phyloP scores from a whole-genome alignment of 2,888 invertebrate species.

The Anticlea derivata region DNA sequence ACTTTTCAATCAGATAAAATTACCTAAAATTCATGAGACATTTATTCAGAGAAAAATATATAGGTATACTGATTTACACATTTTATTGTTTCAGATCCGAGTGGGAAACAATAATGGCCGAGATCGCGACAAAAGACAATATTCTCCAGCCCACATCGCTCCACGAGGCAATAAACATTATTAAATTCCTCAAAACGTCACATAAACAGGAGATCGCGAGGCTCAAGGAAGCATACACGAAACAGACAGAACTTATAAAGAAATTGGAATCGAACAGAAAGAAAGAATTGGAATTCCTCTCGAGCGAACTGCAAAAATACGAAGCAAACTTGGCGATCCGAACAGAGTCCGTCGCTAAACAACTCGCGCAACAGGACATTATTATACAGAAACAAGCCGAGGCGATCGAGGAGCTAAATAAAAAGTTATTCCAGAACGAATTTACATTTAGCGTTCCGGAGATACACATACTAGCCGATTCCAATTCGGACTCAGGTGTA shows the following conservation, averaged over 20 bases:
- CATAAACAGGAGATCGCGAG: slow-evolving; percentile 74
- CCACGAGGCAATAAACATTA: slow-evolving; percentile 76
- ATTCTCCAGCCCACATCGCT: slow-evolving; percentile 66
- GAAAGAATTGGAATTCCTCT: slow-evolving; percentile 74
- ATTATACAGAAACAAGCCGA: slow-evolving; percentile 66
- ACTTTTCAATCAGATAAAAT: no score
- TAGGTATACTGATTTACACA: slow-evolving; percentile 30
- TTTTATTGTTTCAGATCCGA: slow-evolving; percentile 58
- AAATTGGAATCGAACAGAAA: slow-evolving; percentile 73
- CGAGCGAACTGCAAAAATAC: slow-evolving; percentile 73
- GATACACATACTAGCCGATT: slow-evolving; percentile 66
- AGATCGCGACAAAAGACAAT: slow-evolving; percentile 56
- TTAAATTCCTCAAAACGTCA: slow-evolving; percentile 73
- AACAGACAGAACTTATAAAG: slow-evolving; percentile 70
- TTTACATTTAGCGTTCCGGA: slow-evolving; percentile 56
- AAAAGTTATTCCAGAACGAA: slow-evolving; percentile 55
- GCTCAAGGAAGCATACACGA: slow-evolving; percentile 63
- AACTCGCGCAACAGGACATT: slow-evolving; percentile 71
- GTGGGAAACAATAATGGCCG: slow-evolving; percentile 52
- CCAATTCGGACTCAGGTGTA: slow-evolving; percentile 77
- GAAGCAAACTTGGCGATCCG: slow-evolving; percentile 71
- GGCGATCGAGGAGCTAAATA: slow-evolving; percentile 66
- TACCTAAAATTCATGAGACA: slow-evolving; percentile 3
- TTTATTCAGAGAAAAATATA: slow-evolving; percentile 15
- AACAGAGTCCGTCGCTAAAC: slow-evolving; percentile 67